Conservation (phyloP, 2,113 vertebrate genomes). For the Glaucidium brasilianum region DNA sequence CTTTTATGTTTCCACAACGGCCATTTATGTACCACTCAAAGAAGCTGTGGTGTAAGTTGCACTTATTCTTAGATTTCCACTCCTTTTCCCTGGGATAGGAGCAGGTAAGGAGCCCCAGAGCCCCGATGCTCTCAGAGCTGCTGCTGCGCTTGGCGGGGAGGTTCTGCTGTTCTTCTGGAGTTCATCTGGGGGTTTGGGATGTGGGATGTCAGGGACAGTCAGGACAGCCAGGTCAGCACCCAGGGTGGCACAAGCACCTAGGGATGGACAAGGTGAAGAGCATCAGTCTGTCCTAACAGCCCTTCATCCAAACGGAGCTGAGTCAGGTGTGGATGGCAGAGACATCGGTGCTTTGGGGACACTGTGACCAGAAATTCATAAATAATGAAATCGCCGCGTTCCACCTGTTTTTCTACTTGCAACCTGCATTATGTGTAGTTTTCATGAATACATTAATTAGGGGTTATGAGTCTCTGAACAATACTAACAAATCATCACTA, state of each 20-base stretch:
- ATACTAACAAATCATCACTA: constrained; percentile 19
- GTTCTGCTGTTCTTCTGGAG: not conserved
- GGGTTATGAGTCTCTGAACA: not conserved
- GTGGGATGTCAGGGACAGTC: not conserved
- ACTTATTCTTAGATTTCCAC: not conserved
- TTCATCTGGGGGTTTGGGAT: not conserved
- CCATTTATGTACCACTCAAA: not conserved
- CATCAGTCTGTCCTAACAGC: not conserved
- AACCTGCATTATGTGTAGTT: not conserved
- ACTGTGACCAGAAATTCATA: not conserved
- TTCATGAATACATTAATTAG: constrained; percentile 26
- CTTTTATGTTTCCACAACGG: not conserved
- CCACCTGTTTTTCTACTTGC: not conserved
- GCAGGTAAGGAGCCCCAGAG: not conserved
- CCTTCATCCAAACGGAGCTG: not conserved
- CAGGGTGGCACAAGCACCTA: rapidly evolving
- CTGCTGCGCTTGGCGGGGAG: not conserved
- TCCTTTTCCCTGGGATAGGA: not conserved
- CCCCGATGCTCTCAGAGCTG: rapidly evolving
- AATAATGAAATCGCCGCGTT: not conserved
- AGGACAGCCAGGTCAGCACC: not conserved
- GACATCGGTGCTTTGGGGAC: not conserved
- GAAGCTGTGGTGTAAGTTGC: not conserved
- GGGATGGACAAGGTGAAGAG: not conserved
- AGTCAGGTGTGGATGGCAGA: not conserved